Percentiles rank a stretch among this genome's conserved stretches.
These are phyloP conservation scores for Clinocottus analis DNA, from an alignment of 2,113 vertebrate genomes.

Conservation along the genomic window DNA sequence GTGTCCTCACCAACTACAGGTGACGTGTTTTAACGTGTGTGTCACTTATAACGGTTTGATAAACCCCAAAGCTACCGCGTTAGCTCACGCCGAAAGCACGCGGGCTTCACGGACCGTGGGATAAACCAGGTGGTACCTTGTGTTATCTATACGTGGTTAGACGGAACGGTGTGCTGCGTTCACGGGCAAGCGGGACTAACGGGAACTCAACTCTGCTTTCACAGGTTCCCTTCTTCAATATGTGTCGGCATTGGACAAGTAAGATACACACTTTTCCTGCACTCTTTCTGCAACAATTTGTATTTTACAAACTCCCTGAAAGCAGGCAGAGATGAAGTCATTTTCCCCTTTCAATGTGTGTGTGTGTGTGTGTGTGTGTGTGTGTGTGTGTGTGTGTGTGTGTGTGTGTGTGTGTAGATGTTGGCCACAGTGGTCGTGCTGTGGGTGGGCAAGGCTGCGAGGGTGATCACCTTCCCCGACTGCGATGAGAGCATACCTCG, in stretches of 20 bases:
- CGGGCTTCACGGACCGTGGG: too few species aligned
- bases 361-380: constrained; percentile 68
- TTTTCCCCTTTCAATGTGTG: constrained; percentile 23
- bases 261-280: constrained; percentile 63
- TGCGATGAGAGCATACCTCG: constrained; percentile 89
- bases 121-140: too few species aligned
- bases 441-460: constrained; percentile 91
- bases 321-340: neutral
- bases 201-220: constrained; percentile 14
- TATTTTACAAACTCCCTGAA: neutral
- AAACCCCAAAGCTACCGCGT: neutral
- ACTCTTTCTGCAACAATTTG: neutral
- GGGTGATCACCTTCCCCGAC: constrained; percentile 93
- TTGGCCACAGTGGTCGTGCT: constrained; percentile 93
- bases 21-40: constrained; percentile 60
- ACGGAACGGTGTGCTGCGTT: neutral
- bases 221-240: constrained; percentile 94
- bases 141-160: too few species aligned
- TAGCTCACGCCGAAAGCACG: neutral
- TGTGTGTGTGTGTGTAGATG: constrained; percentile 85
- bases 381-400: constrained; percentile 52
- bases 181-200: constrained; percentile 12
- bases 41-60: too few species aligned
- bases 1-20: constrained; percentile 92
- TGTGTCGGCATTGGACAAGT: constrained; percentile 97